A percentile compares a stretch with the other conserved stretches of the same genome.
phyloP scores from a whole-genome alignment of 2,113 vertebrate genomes.

The Tyto alba region DNA sequence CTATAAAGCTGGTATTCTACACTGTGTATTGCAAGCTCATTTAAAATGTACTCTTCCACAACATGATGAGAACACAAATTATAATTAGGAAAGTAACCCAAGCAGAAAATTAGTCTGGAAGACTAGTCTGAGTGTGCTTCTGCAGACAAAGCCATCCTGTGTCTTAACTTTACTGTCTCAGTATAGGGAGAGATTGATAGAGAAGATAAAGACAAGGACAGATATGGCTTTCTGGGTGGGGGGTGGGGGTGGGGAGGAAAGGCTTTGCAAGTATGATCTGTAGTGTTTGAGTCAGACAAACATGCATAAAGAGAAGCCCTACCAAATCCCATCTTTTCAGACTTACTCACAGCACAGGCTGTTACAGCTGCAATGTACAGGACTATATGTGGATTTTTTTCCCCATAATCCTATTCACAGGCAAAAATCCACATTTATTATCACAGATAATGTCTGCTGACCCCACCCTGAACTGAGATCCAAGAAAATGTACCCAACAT shows the following conservation, averaged over 20 bases:
- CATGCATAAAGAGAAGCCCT: background rate
- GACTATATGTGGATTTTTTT: background rate
- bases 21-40: background rate
- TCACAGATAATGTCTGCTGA: background rate
- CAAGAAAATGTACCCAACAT: background rate
- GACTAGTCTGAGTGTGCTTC: conserved; percentile 41
- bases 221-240: background rate
- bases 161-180: conserved; percentile 25
- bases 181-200: conserved; percentile 39
- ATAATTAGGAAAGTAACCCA: conserved; percentile 67
- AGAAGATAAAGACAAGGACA: conserved; percentile 48
- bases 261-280: background rate
- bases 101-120: conserved; percentile 72
- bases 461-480: background rate
- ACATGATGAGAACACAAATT: conserved; percentile 71
- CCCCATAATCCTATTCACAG: background rate
- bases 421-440: background rate
- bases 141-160: conserved; percentile 60
- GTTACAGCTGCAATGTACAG: fast-evolving
- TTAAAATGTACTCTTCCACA: conserved; percentile 51
- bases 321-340: background rate
- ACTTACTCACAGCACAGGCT: background rate
- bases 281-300: background rate
- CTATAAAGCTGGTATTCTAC: background rate
- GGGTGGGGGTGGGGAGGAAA: no score